Base-by-base conservation (phyloP, 2,797 vertebrate species). In the Sebastes variabilis region DNA sequence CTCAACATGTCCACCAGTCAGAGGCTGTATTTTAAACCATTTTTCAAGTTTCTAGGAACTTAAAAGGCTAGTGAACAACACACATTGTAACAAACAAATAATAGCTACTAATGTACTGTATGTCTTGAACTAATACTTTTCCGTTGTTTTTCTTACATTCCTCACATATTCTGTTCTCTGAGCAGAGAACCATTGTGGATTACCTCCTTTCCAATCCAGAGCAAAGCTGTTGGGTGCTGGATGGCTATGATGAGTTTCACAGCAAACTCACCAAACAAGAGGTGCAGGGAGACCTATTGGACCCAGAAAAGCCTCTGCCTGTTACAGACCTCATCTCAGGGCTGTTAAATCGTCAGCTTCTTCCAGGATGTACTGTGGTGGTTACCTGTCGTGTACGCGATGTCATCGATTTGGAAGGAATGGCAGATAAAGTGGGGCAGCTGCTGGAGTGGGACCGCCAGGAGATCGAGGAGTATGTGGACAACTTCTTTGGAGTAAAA, bases 201-300 rank as follows among this genome's bases (percentile, higher is more conserved):
- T 95, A 95, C 82, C 92, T 99, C 29, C 54, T 96, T 36, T 85
- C 96, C 59, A 96, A 97, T 3, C 95, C 97, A 6, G 84, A 75
- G 9, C 87, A 77, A 7, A 94, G 94, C 7, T 96, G 97, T 73
- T 93, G 98, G 75, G 96, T 99, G 82, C 96, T 99, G 24, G 98
- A 99, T n/a, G 98, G 98, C 6, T 96, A 98, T 65, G 97, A 98
- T 30, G 97, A 98, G 88, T 97, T 97, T 83, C 76, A 91, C 46
- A 86, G 72, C 9, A 84, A 92, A 77, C 75, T 96, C 24, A 61
- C 29, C 32, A 72, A 25, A 46, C 79, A 73, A n/a, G 72, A 83
- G 0, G 14, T 25, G 34, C 69, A 54, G 4, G 32, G 3, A 4
- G 64, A 11, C 4, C 13, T 1, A 2, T 14, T 90, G 1, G 81